phyloP scores from a whole-genome alignment of 2,888 invertebrate genomes.

The Minunthozetes semirufus region DNA sequence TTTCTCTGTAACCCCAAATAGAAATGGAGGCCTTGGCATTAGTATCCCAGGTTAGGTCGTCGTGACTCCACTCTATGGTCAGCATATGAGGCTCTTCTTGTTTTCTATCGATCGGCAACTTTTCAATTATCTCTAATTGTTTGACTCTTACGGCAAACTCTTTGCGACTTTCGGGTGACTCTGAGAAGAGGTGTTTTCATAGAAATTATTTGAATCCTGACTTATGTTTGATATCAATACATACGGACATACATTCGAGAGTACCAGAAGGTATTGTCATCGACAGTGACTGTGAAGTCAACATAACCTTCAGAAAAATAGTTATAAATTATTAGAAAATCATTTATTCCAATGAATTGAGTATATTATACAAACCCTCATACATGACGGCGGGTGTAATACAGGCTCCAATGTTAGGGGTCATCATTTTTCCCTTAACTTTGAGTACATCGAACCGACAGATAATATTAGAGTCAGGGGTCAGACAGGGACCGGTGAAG shows the following conservation, averaged over 20 bases:
- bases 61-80: conserved; percentile 71
- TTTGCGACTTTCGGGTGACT: conserved; percentile 75
- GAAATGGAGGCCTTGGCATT: conserved; percentile 63
- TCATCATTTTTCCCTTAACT: conserved; percentile 47
- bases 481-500: conserved; percentile 91
- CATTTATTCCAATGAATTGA: no score
- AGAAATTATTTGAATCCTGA: not conserved
- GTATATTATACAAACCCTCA: conserved; percentile 60
- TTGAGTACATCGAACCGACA: conserved; percentile 53
- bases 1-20: conserved; percentile 67
- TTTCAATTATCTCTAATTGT: no score
- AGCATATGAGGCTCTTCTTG: conserved; percentile 63
- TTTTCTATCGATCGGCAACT: no score
- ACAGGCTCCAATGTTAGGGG: conserved; percentile 73
- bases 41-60: conserved; percentile 65
- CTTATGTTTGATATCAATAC: conserved; percentile 44
- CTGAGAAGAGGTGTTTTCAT: conserved; percentile 52
- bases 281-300: conserved; percentile 73
- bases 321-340: no score
- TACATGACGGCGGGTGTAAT: conserved; percentile 77
- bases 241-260: conserved; percentile 84
- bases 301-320: conserved; percentile 59
- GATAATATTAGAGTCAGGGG: conserved; percentile 59
- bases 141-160: conserved; percentile 50
- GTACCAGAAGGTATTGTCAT: conserved; percentile 75